These are phyloP conservation scores for Leptodactylus fuscus DNA, from an alignment of 2,113 vertebrate genomes.

Conservation along the genomic window DNA sequence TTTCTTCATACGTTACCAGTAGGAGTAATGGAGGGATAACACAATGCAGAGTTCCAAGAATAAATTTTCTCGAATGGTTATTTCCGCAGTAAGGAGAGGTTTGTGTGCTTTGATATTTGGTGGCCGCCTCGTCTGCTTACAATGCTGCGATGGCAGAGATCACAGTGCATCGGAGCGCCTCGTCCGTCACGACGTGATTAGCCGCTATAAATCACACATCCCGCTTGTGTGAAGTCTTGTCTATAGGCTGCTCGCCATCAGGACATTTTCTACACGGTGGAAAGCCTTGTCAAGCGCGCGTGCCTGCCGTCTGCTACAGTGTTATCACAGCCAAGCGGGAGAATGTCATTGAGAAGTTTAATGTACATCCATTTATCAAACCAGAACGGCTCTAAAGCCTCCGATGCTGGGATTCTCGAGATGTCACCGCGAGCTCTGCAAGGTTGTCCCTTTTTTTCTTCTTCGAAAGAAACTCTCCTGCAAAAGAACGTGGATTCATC, in stretches of 20 bases:
- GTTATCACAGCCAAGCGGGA: constrained; percentile 10
- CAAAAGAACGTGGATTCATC: neutral
- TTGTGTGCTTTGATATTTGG: neutral
- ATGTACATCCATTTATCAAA: constrained; percentile 30
- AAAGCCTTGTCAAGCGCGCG: neutral
- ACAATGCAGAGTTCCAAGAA: too few relatives aligned
- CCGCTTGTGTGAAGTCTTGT: neutral
- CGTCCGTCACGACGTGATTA: neutral
- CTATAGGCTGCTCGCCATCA: neutral
- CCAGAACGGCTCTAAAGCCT: neutral
- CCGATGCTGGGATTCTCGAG: neutral
- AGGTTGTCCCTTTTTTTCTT: neutral
- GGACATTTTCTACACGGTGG: too few relatives aligned
- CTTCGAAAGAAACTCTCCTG: neutral
- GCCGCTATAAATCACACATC: constrained; percentile 1
- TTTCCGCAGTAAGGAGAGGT: too few relatives aligned
- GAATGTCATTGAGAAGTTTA: constrained; percentile 17
- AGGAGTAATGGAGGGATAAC: too few relatives aligned
- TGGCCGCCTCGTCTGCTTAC: neutral
- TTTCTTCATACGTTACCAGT: too few relatives aligned
- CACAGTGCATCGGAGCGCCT: neutral
- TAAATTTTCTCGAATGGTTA: too few relatives aligned
- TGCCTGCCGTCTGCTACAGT: neutral
- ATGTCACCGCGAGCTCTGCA: neutral
- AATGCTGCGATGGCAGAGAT: neutral